Percentiles rank a stretch among this genome's conserved stretches.
phyloP scores from a whole-genome alignment of 2,888 invertebrate species.

The Lasioglossum pauxillum region DNA sequence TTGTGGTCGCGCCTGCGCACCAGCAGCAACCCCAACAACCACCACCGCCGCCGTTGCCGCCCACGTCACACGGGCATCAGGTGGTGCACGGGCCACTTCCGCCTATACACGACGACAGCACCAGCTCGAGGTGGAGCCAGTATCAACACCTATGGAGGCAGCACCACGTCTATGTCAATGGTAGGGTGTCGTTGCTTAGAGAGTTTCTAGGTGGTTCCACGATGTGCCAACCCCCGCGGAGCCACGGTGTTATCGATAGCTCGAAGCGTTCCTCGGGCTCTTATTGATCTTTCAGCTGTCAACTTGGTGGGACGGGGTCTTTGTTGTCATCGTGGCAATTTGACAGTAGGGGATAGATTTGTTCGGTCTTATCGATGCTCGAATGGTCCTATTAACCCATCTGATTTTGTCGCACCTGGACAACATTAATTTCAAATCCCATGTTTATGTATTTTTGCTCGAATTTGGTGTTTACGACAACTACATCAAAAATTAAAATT shows the following conservation, averaged over 20 bases:
- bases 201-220: neutral
- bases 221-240: neutral
- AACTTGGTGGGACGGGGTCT: neutral
- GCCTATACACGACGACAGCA: constrained; percentile 87
- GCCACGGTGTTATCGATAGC: neutral
- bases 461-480: too few species aligned
- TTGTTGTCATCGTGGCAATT: neutral
- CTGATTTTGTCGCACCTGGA: too few species aligned
- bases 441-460: too few species aligned
- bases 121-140: constrained; percentile 88
- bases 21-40: constrained; percentile 77
- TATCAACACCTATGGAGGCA: constrained; percentile 92
- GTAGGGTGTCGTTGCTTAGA: constrained; percentile 85
- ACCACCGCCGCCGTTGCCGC: constrained; percentile 86
- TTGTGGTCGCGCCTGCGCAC: constrained; percentile 81
- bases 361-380: too few species aligned
- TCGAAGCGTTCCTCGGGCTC: neutral
- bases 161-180: constrained; percentile 91
- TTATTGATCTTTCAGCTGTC: neutral
- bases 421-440: too few species aligned
- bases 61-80: constrained; percentile 88
- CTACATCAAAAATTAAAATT: neutral
- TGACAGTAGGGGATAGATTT: neutral
- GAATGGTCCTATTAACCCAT: too few species aligned
- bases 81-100: constrained; percentile 87